phyloP scores from a whole-genome alignment of 2,888 invertebrate species.

The Autographa gamma region DNA sequence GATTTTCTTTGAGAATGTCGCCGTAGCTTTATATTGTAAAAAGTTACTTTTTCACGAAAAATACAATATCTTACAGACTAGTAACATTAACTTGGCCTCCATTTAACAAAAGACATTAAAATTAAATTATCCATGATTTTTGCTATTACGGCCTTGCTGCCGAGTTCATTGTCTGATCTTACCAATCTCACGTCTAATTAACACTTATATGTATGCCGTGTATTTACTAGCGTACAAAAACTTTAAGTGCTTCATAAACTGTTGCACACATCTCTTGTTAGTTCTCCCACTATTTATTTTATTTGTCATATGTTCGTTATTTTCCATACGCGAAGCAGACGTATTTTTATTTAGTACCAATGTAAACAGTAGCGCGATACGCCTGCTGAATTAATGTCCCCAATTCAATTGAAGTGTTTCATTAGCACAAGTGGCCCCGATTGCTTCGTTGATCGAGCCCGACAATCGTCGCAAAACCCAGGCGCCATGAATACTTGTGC shows the following conservation, averaged over 20 bases:
- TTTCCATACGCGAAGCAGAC: slow-evolving; percentile 49
- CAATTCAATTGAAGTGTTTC: slow-evolving; percentile 89
- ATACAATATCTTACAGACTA: neutral
- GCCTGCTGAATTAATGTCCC: slow-evolving; percentile 85
- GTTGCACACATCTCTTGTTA: neutral
- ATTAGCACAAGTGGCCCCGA: slow-evolving; percentile 89
- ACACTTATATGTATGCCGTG: slow-evolving; percentile 31
- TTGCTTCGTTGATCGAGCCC: slow-evolving; percentile 85
- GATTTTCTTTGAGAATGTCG: no score
- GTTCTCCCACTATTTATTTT: slow-evolving; percentile 4
- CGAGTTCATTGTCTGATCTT: slow-evolving; percentile 63
- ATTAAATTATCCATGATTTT: slow-evolving; percentile 51
- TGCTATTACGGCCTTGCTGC: slow-evolving; percentile 58
- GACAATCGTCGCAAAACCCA: slow-evolving; percentile 74
- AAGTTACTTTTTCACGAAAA: neutral
- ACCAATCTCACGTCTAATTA: slow-evolving; percentile 53
- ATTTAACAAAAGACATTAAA: slow-evolving; percentile 42
- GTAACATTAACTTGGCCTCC: slow-evolving; percentile 30
- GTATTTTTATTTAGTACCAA: slow-evolving; percentile 70
- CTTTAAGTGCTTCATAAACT: neutral
- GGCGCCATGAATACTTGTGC: slow-evolving; percentile 65
- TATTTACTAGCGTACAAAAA: neutral
- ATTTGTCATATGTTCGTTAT: slow-evolving; percentile 26
- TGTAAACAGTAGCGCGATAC: slow-evolving; percentile 79
- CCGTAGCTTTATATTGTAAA: neutral